Percentiles rank a stretch among this genome's conserved stretches.
These are phyloP conservation scores for Synaphobranchus kaupii DNA, from an alignment of 2,797 vertebrate species.

Conservation along the genomic window DNA sequence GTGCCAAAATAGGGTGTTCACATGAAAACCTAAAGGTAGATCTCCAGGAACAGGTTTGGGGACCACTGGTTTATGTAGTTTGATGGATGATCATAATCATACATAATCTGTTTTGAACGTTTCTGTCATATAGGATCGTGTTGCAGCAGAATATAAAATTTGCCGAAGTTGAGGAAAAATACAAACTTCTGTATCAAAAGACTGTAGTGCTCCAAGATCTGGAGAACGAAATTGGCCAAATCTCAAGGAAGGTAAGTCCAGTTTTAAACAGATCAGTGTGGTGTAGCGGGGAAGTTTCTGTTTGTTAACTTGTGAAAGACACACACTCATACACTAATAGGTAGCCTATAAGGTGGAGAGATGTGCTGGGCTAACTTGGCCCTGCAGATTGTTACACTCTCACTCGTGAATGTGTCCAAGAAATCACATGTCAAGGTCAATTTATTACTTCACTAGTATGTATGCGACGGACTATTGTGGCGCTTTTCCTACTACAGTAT, in stretches of 20 bases:
- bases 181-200: conserved; percentile 72
- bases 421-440: not conserved
- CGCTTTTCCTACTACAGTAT: not conserved
- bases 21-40: too few species aligned
- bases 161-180: conserved; percentile 80
- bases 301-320: not conserved
- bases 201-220: conserved; percentile 71
- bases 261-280: not conserved
- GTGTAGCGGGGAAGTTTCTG: not conserved
- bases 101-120: not conserved
- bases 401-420: not conserved
- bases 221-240: conserved; percentile 77
- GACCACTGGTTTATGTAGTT: too few species aligned
- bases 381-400: not conserved
- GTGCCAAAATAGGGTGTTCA: too few species aligned
- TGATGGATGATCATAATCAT: too few species aligned
- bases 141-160: conserved; percentile 83
- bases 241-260: conserved; percentile 84
- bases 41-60: too few species aligned
- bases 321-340: not conserved
- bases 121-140: conserved; percentile 74
- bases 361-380: not conserved
- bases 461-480: not conserved
- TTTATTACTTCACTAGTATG: not conserved
- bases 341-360: not conserved